Base-by-base conservation (phyloP, 2,888 invertebrate genomes). In the Amphipyra tragopoginis region DNA sequence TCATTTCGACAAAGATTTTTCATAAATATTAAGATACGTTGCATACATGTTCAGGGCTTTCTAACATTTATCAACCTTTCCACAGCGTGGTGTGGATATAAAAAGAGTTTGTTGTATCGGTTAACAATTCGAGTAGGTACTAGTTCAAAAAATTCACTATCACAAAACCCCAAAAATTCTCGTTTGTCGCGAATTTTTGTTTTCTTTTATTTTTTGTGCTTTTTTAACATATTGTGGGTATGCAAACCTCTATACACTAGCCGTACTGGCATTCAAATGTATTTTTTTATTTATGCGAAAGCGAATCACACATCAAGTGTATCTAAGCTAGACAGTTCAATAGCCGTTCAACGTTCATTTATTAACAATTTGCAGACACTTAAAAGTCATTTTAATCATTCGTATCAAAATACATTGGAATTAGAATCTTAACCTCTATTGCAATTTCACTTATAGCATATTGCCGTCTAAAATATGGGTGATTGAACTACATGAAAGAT, bases 191-290 rank as follows among this genome's bases (percentile, higher is more conserved):
- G 7, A 45, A 21, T 65, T 56, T 55, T 53, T 36, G 14, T 59
- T 36, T n/a, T 21, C 7, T 51, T 44, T 66, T 61, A 59, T 67
- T 73, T 70, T 50, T 21, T 42, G 42, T 38, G 36, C 29, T 57
- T 74, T 68, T 69, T 67, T 73, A 60, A 73, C 70, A 61, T 56
- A 73, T 73, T 61, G 73, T 67, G 54, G 61, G 67, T 67, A 73
- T 56, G 52, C 42, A 55, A 63, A 48, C 47, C 42, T 38, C 49
- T 14, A 42, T 66, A 48, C 29, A 38, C 51, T 66, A 51, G 38
- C 51, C 36, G 55, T 48, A 48, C 36, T 38, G 43, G 36, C 33
- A 68, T 66, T 52, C 15, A 66, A 15, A 52, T n/a, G n/a, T 44
- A n/a, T 51, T 72, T 55, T 72, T 57, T 56, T 34, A 4, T 10